Evolutionary conservation across 2,797 vertebrate species (phyloP), one percentile per base, ranked within the genome.

Genomic region (Onychomys leucogaster): DNA sequence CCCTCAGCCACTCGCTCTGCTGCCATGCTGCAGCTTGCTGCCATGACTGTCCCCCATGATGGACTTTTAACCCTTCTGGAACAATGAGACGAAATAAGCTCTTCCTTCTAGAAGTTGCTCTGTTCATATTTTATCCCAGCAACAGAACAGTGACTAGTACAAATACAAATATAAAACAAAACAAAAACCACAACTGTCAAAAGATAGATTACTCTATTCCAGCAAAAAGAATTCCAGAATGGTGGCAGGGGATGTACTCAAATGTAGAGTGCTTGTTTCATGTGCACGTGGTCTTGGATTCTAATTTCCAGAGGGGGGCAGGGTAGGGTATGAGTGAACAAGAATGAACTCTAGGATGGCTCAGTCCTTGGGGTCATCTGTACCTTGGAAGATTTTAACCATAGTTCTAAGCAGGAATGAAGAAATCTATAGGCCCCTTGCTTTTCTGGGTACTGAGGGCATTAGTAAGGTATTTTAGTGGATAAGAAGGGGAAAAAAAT

Each of bases 321-420:
- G 43, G 6, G 23, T 27, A 17, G 32, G 32, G 11, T 52, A 85
- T n/a, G 25, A 73, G 7, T 29, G 49, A 87, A 27, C 1, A 5
- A 71, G 90, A 94, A 73, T 75, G 89, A 59, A 96, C 55, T 96
- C 78, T 83, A 90, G 67, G 77, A 89, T 1, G 8, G n/a, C 34
- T 83, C 41, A 63, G 61, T 84, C 75, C 71, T 89, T 59, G 10
- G 59, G 12, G 25, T 92, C 88, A 76, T 83, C 55, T 57, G 14
- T 37, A 34, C 7, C 96, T 92, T 0, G 6, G 61, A 94, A 87
- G 67, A 65, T 89, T 91, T 96, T 55, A n/a, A 55, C 73, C 37
- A 46, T 6, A 71, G 11, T 84, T 86, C 13, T 80, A 32, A 92
- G 27, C 43, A 95, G 59, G 41, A 95, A 85, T 95, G 85, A 71